Percentiles rank a stretch among this genome's conserved stretches.
Evolutionary conservation across 2,797 vertebrate genomes (phyloP).

Genomic region (Sebastes diploproa): DNA sequence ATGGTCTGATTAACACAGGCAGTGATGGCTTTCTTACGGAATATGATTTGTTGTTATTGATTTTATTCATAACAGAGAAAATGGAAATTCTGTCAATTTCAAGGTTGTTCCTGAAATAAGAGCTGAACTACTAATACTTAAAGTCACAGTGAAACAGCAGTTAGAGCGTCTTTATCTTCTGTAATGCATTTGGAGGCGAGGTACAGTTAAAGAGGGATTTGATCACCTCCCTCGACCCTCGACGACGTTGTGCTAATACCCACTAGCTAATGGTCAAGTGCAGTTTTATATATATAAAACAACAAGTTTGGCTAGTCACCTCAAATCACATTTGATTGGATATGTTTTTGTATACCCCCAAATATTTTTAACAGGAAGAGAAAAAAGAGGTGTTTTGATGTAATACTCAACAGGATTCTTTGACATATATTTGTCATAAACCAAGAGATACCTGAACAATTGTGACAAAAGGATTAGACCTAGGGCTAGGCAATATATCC

Average conservation of each 20-base stretch:
- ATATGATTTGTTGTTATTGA: slow-evolving; percentile 20
- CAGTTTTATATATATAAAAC: neutral
- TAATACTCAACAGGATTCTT: neutral
- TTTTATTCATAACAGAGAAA: slow-evolving; percentile 5
- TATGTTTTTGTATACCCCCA: neutral
- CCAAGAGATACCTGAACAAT: neutral
- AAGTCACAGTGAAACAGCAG: neutral
- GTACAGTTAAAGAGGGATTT: neutral
- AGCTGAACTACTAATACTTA: neutral
- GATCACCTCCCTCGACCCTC: neutral
- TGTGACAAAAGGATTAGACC: neutral
- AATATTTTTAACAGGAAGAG: neutral
- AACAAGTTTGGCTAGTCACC: neutral
- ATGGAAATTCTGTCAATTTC: neutral
- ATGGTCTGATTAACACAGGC: slow-evolving; percentile 12
- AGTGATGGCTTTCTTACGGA: slow-evolving; percentile 13
- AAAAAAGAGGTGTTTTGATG: neutral
- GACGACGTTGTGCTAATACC: neutral
- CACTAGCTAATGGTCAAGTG: neutral
- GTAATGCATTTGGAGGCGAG: neutral
- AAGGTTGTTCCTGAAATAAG: neutral
- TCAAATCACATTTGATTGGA: neutral
- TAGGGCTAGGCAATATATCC: neutral
- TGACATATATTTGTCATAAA: neutral
- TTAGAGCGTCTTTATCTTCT: neutral